Evolutionary conservation across 2,113 vertebrate species (phyloP), one percentile per base, ranked within the genome.

Genomic region (Tetraodon nigroviridis): DNA sequence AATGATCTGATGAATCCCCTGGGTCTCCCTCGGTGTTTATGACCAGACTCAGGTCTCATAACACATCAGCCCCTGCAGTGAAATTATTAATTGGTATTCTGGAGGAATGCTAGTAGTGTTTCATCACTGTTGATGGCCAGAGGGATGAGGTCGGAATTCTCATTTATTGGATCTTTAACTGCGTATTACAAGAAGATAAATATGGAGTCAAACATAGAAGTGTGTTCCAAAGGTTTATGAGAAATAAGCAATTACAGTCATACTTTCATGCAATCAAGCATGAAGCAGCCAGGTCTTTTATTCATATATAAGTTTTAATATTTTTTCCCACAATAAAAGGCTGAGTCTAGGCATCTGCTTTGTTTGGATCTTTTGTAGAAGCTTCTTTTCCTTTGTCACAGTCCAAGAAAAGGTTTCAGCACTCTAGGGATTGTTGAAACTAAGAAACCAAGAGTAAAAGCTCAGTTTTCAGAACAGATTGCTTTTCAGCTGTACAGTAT

Each of bases 81-180:
- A 19, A 13, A 6, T 72, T 76, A 82, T 77, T 82, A 82, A 80
- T 73, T 75, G 73, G 69, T 63, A 79, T 54, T 67, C 65, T 66
- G 59, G 54, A 54, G 55, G 37, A 73, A 75, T 76, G 81, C 65
- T 70, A 66, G 7, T 27, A 3, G 44, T n/a, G 42, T 63, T 76
- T 51, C 3, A 80, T 78, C 74, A 80, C 24, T 72, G 56, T 57
- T 49, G 68, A 56, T 55, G 51, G 47, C 75, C 51, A 49, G 37
- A 71, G 60, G 66, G 53, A 37, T 52, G 6, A 65, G 53, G 64
- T 57, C 19, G 21, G 22, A 41, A 44, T 71, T 72, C 21, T 62
- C 46, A 58, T 66, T 60, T 59, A 60, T 56, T 46, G 48, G 16
- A 32, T 53, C 42, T 66, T 61, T 22, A 71, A 51, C 41, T n/a